Conservation (phyloP, 2,888 invertebrate species). For the Diaperis boleti region DNA sequence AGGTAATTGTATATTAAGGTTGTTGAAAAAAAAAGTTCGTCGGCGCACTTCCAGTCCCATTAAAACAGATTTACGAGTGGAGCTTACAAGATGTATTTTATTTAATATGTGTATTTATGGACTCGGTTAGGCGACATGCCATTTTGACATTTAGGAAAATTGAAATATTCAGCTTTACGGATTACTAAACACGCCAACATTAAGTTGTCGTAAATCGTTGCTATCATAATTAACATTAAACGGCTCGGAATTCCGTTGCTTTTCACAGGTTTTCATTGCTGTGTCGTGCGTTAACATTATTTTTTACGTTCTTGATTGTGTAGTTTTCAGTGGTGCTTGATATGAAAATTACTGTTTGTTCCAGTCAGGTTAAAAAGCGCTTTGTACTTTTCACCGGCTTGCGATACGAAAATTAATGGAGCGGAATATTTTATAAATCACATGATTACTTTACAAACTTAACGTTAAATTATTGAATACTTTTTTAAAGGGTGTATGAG, state of each 20-base stretch:
- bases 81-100: slow-evolving; percentile 5
- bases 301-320: slow-evolving; percentile 20
- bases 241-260: slow-evolving; percentile 25
- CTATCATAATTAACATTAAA: slow-evolving; percentile 30
- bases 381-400: background rate
- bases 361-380: slow-evolving; percentile 6
- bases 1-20: too few species aligned
- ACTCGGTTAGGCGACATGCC: slow-evolving; percentile 16
- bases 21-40: background rate
- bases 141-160: slow-evolving; percentile 35
- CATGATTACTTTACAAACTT: too few species aligned
- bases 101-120: slow-evolving; percentile 19
- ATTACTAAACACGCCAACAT: slow-evolving; percentile 37
- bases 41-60: background rate
- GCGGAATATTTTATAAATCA: slow-evolving; percentile 1
- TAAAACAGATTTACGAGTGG: background rate
- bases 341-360: background rate
- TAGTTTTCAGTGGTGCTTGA: background rate
- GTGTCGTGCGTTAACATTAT: slow-evolving; percentile 10
- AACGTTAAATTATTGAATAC: too few species aligned
- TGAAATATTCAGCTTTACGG: slow-evolving; percentile 34
- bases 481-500: too few species aligned
- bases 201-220: slow-evolving; percentile 33
- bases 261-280: slow-evolving; percentile 21
- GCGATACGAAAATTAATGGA: slow-evolving; percentile 6